Conservation (phyloP, 2,888 invertebrate species). For the Tipula helvola region DNA sequence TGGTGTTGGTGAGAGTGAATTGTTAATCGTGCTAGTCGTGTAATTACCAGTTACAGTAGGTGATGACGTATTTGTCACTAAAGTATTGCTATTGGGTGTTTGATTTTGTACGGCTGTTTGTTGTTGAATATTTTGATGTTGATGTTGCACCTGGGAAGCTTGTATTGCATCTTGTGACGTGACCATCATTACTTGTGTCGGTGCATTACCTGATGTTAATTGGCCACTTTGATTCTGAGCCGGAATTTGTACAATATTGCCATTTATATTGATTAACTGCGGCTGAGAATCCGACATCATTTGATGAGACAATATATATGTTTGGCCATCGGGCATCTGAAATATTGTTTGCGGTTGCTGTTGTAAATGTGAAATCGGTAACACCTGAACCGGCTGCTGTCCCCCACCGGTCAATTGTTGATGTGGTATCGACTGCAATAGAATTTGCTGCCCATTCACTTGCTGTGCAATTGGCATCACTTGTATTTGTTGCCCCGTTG, state of each 20-base stretch:
- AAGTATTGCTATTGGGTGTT: background rate
- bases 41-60: slow-evolving; percentile 4
- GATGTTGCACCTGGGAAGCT: slow-evolving; percentile 17
- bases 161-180: slow-evolving; percentile 18
- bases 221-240: slow-evolving; percentile 18
- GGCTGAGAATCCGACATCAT: slow-evolving; percentile 45
- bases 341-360: slow-evolving; percentile 50
- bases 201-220: slow-evolving; percentile 17
- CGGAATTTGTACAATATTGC: slow-evolving; percentile 34
- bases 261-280: slow-evolving; percentile 44
- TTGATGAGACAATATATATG: slow-evolving; percentile 74
- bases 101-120: slow-evolving; percentile 16
- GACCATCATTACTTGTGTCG: slow-evolving; percentile 22
- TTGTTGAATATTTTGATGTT: slow-evolving; percentile 17
- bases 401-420: slow-evolving; percentile 17
- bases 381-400: slow-evolving; percentile 18
- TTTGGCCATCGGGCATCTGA: slow-evolving; percentile 87
- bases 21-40: slow-evolving; percentile 9
- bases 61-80: background rate
- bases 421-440: slow-evolving; percentile 26
- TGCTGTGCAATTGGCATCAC: slow-evolving; percentile 17
- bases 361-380: slow-evolving; percentile 30
- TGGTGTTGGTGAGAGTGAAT: slow-evolving; percentile 11
- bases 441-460: slow-evolving; percentile 27
- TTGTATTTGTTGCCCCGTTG: slow-evolving; percentile 18